A percentile compares a stretch with the other conserved stretches of the same genome.
Conservation (phyloP, 1,140 invertebrate genomes). For the Nephila pilipes region DNA sequence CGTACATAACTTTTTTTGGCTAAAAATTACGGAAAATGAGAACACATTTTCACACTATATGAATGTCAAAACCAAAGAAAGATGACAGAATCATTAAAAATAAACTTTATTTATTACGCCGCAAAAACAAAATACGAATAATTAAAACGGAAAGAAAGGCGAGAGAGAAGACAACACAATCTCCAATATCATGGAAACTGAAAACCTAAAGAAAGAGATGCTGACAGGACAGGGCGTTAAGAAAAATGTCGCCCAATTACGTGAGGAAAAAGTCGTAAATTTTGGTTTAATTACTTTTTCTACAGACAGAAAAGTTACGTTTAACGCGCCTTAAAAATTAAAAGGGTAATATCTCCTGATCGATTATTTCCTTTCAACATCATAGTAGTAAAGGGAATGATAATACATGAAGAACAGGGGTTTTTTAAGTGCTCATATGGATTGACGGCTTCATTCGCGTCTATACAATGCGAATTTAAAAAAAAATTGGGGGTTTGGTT, state of each 20-base stretch:
- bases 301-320: background rate
- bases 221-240: background rate
- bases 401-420: too few species aligned
- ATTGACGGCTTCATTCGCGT: too few species aligned
- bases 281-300: constrained; percentile 3
- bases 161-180: background rate
- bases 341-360: background rate
- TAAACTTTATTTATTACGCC: background rate
- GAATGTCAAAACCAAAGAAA: background rate
- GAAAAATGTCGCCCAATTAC: constrained; percentile 20
- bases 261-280: background rate
- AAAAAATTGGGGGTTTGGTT: too few species aligned
- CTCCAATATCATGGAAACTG: background rate
- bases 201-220: background rate
- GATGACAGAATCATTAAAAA: background rate
- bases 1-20: too few species aligned
- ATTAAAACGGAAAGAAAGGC: background rate
- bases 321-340: constrained; percentile 3
- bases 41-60: too few species aligned
- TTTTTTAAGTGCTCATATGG: too few species aligned
- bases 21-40: too few species aligned
- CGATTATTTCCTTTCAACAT: background rate
- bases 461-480: too few species aligned
- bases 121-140: background rate
- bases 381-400: too few species aligned